These are phyloP conservation scores for Ptilonorhynchus violaceus DNA, from an alignment of 2,113 vertebrate genomes.

Conservation along the genomic window DNA sequence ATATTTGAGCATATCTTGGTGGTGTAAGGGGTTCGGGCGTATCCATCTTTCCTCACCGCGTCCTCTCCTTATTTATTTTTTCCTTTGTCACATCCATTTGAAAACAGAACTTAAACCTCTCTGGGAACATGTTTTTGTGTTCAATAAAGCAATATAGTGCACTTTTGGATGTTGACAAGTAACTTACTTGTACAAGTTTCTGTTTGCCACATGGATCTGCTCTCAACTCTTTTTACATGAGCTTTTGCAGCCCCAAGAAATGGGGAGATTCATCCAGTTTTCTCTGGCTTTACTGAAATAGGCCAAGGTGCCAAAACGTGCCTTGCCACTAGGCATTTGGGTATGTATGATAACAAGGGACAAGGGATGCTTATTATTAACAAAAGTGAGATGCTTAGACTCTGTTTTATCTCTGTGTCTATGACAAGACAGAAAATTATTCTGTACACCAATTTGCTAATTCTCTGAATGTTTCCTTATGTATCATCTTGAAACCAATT, in stretches of 20 bases:
- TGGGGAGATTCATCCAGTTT: neutral
- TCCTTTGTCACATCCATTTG: neutral
- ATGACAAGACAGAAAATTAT: neutral
- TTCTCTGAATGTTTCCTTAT: neutral
- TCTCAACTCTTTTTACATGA: neutral
- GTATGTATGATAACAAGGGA: neutral
- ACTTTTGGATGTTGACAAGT: neutral
- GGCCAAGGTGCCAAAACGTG: neutral
- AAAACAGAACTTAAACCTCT: neutral
- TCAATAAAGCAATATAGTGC: neutral
- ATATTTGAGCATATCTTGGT: neutral
- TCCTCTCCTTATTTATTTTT: slow-evolving; percentile 31
- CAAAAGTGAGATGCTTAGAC: neutral
- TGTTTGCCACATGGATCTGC: neutral
- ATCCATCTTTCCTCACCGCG: neutral
- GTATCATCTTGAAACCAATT: neutral
- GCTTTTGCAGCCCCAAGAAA: neutral
- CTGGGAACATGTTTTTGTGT: neutral
- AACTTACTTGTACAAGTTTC: neutral
- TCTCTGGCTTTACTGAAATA: neutral
- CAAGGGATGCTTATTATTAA: neutral
- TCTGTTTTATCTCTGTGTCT: neutral
- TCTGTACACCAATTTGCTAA: neutral
- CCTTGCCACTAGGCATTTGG: neutral
- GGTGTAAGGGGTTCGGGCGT: neutral